Conservation (phyloP, 2,888 invertebrate genomes). For the Harpagoxenus sublaevis region DNA sequence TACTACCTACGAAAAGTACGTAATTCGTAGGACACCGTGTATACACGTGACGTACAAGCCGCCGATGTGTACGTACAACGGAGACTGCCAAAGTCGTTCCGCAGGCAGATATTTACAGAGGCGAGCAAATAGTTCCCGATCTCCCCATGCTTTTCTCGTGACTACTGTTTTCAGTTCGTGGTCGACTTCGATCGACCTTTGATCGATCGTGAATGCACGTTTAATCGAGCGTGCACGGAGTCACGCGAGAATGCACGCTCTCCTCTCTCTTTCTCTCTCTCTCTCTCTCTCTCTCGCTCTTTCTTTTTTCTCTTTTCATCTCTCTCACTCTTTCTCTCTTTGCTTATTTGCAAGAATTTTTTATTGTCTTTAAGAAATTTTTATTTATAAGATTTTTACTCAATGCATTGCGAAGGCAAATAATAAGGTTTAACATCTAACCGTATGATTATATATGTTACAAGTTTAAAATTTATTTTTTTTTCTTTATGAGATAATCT, state of each 20-base stretch:
- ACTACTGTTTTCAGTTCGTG: constrained; percentile 79
- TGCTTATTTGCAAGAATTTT: constrained; percentile 37
- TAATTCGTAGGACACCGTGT: constrained; percentile 39
- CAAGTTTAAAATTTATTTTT: neutral
- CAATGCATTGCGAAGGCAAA: neutral
- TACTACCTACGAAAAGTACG: neutral
- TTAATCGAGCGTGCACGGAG: constrained; percentile 76
- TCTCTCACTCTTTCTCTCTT: constrained; percentile 44
- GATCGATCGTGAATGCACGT: constrained; percentile 81
- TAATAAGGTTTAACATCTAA: neutral
- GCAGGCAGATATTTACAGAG: constrained; percentile 80
- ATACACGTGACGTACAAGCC: constrained; percentile 24
- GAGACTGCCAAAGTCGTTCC: constrained; percentile 69
- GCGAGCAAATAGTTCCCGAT: constrained; percentile 79
- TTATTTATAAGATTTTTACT: constrained; percentile 6
- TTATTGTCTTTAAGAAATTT: constrained; percentile 23
- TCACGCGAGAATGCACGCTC: constrained; percentile 73
- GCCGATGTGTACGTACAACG: constrained; percentile 37
- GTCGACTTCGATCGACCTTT: constrained; percentile 80
- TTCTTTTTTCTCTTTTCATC: constrained; percentile 31
- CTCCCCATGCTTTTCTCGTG: constrained; percentile 75
- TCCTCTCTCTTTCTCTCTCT: constrained; percentile 30
- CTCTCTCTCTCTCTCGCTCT: constrained; percentile 37
- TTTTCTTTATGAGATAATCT: neutral
- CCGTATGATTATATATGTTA: neutral